phyloP scores from a whole-genome alignment of 1,140 invertebrate genomes.

The Atta cephalotes region DNA sequence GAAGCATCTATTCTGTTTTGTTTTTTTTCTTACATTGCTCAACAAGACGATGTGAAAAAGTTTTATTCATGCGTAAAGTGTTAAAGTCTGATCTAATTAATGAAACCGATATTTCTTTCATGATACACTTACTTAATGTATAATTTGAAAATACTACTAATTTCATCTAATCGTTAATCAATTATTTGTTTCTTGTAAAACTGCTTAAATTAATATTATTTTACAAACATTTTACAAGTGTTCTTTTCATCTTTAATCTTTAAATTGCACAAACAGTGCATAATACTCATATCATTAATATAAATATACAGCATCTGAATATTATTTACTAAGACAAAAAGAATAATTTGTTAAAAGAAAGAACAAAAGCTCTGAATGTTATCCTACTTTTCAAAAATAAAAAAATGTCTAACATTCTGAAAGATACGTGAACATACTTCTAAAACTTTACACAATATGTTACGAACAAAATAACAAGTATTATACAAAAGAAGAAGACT shows the following conservation, averaged over 20 bases:
- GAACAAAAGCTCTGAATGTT: not conserved
- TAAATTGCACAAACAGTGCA: not conserved
- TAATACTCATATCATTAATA: not conserved
- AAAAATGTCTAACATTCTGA: not conserved
- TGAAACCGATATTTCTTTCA: not conserved
- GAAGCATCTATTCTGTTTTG: no score
- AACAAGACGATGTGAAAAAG: not conserved
- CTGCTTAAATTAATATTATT: slow-evolving; percentile 3
- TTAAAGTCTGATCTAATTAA: not conserved
- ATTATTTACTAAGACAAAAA: not conserved
- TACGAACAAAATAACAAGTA: slow-evolving; percentile 6
- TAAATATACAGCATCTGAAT: not conserved
- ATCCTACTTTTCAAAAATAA: not conserved
- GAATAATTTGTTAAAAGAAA: not conserved
- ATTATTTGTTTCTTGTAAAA: not conserved
- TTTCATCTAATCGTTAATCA: not conserved
- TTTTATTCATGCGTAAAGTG: no score
- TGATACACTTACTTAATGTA: not conserved
- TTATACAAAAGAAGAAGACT: not conserved
- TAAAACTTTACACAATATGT: not conserved
- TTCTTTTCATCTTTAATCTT: not conserved
- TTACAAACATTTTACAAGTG: not conserved
- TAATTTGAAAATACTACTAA: not conserved
- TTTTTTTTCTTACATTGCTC: no score
- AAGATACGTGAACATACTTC: not conserved